These are phyloP conservation scores for Phthorimaea operculella DNA, from an alignment of 1,140 invertebrate species.

Conservation along the genomic window DNA sequence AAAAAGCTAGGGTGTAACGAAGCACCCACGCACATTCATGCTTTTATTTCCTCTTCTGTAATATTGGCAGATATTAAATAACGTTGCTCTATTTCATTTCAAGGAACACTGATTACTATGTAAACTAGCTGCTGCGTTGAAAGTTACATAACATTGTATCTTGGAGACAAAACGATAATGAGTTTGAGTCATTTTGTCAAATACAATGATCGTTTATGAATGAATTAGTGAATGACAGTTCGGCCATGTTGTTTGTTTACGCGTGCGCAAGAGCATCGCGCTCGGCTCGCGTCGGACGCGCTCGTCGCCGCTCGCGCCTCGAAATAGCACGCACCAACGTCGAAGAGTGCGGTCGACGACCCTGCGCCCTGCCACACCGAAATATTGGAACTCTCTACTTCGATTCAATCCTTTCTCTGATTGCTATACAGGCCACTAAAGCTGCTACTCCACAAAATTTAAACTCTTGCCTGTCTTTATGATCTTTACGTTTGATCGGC, in stretches of 20 bases:
- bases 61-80: too few species aligned
- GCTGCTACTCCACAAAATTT: neutral
- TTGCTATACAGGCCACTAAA: constrained; percentile 30
- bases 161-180: constrained; percentile 27
- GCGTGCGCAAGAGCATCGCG: constrained; percentile 35
- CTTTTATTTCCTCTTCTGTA: too few species aligned
- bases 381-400: constrained; percentile 49
- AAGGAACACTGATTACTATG: too few species aligned
- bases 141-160: constrained; percentile 13
- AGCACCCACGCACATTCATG: too few species aligned
- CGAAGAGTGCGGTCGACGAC: constrained; percentile 57
- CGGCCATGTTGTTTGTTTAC: constrained; percentile 63
- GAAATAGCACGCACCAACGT: constrained; percentile 58
- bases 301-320: constrained; percentile 45
- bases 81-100: too few species aligned
- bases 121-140: neutral
- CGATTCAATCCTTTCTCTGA: constrained; percentile 36
- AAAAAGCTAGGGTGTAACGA: too few species aligned
- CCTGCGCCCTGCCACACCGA: constrained; percentile 52
- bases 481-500: too few species aligned
- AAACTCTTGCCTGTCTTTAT: too few species aligned
- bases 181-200: constrained; percentile 51
- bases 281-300: constrained; percentile 28
- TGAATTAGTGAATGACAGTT: constrained; percentile 65
- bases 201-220: constrained; percentile 59